Evolutionary conservation across 1,140 invertebrate species (phyloP).

Genomic region (Neodiprion pinetum): DNA sequence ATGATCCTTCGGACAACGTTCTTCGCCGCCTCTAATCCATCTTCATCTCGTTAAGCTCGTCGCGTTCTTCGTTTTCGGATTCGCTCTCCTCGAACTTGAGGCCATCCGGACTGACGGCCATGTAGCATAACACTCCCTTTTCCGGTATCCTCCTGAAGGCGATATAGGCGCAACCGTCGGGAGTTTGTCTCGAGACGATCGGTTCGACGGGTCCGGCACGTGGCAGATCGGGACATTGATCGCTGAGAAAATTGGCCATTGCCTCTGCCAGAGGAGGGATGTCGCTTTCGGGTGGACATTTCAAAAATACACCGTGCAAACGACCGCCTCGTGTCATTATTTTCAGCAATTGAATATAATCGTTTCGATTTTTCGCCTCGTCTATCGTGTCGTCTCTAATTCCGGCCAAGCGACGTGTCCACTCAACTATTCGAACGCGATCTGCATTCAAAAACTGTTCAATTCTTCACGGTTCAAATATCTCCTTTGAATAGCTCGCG

Average conservation of each 20-base stretch:
- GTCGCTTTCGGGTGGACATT: conserved; percentile 47
- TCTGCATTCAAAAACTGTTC: conserved; percentile 42
- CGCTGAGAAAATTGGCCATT: conserved; percentile 51
- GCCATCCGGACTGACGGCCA: conserved; percentile 60
- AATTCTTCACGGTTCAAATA: too few species aligned
- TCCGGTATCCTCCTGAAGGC: conserved; percentile 58
- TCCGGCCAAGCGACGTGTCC: conserved; percentile 53
- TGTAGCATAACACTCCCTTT: conserved; percentile 62
- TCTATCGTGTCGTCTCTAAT: conserved; percentile 56
- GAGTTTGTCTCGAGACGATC: conserved; percentile 55
- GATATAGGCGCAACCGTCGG: conserved; percentile 61
- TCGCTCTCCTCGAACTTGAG: not conserved
- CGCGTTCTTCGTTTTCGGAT: not conserved
- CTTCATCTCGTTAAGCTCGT: not conserved
- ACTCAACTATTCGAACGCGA: conserved; percentile 61
- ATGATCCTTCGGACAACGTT: too few species aligned
- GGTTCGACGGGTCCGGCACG: conserved; percentile 58
- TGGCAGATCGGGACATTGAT: conserved; percentile 53
- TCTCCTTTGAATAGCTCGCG: too few species aligned
- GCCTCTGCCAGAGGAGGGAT: conserved; percentile 53
- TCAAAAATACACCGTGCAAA: conserved; percentile 57
- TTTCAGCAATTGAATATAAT: conserved; percentile 60
- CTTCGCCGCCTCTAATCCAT: not conserved
- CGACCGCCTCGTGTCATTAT: conserved; percentile 58
- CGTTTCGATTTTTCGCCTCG: conserved; percentile 56